Evolutionary conservation across 2,888 invertebrate species (phyloP).

Genomic region (Drosophila rellima): DNA sequence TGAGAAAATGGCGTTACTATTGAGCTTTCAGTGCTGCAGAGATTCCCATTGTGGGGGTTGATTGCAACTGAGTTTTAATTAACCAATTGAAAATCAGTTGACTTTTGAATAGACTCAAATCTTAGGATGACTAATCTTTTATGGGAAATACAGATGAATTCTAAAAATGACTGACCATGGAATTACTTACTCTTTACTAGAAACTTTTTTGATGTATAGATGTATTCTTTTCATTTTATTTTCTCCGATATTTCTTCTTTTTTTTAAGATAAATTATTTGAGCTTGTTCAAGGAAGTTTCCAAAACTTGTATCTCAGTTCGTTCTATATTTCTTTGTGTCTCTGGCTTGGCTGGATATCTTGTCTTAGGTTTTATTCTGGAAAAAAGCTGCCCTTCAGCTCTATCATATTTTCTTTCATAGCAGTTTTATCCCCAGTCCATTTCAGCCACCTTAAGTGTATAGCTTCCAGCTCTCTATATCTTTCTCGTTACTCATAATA

Average conservation of each 20-base stretch:
- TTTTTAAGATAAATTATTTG: too few species aligned
- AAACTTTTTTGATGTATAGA: background rate
- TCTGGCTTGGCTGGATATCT: too few species aligned
- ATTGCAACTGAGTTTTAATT: background rate
- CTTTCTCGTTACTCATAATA: background rate
- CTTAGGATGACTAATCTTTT: background rate
- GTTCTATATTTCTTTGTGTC: too few species aligned
- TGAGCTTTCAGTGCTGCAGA: background rate
- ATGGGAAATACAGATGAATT: background rate
- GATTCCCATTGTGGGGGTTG: conserved; percentile 11
- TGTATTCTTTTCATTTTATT: background rate
- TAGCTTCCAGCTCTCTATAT: background rate
- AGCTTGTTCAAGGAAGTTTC: too few species aligned
- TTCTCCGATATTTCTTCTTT: background rate
- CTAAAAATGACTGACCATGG: too few species aligned
- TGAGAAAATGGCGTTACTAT: conserved; percentile 18
- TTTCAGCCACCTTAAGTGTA: background rate
- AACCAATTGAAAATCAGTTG: conserved; percentile 16
- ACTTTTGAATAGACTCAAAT: background rate
- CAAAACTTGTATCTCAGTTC: too few species aligned
- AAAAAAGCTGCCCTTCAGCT: too few species aligned
- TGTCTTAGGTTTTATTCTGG: background rate
- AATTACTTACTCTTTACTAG: background rate
- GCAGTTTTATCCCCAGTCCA: background rate
- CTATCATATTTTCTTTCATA: background rate